phyloP scores from a whole-genome alignment of 2,797 vertebrate species.

The Nannoperca obscura region DNA sequence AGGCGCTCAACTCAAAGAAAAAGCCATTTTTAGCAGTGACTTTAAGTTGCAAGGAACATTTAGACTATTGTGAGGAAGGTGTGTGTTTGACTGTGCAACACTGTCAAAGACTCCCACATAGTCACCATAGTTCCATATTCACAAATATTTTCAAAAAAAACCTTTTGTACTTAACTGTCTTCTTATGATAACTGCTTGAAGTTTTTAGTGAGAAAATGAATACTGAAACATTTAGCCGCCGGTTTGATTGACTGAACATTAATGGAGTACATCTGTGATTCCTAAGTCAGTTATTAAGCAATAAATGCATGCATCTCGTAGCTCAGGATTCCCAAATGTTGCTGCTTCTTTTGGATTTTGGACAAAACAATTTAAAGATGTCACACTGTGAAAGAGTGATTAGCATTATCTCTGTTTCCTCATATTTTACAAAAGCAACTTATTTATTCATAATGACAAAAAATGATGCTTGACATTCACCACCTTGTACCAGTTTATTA shows the following conservation, averaged over 20 bases:
- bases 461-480: not conserved
- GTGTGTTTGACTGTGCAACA: not conserved
- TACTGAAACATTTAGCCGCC: not conserved
- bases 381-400: not conserved
- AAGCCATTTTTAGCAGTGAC: constrained; percentile 47
- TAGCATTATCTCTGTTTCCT: not conserved
- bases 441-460: not conserved
- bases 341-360: not conserved
- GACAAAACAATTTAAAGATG: not conserved
- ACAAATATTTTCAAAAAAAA: not conserved
- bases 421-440: not conserved
- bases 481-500: not conserved
- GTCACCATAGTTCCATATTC: not conserved
- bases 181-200: not conserved
- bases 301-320: not conserved
- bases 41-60: constrained; percentile 25
- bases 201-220: not conserved
- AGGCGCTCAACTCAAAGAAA: constrained; percentile 43
- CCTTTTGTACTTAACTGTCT: not conserved
- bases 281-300: not conserved
- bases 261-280: not conserved
- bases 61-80: not conserved
- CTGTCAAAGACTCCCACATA: not conserved
- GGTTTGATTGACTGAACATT: not conserved
- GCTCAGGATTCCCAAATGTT: not conserved